Conservation (phyloP, 2,797 vertebrate genomes). For the Hephaestus fuliginosus region DNA sequence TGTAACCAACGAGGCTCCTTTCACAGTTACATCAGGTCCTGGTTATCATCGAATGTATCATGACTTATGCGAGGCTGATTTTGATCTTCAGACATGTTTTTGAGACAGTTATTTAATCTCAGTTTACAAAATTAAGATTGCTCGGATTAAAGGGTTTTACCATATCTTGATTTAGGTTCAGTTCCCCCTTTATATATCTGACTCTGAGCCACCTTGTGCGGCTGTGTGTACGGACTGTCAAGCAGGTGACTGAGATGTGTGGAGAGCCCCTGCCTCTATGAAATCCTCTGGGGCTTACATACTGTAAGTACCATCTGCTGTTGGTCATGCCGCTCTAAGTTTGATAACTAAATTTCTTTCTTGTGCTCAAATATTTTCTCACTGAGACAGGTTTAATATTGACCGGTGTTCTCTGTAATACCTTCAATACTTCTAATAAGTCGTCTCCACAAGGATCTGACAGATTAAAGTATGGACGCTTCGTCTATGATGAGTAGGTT, state of each 20-base stretch:
- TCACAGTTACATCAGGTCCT: slow-evolving; percentile 19
- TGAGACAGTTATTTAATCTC: neutral
- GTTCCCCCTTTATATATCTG: neutral
- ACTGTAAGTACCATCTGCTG: neutral
- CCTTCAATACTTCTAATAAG: neutral
- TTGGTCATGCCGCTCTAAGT: neutral
- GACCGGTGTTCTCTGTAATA: neutral
- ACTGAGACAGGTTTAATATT: neutral
- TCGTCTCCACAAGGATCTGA: neutral
- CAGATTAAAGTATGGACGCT: neutral
- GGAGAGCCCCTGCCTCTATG: neutral
- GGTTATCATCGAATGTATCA: slow-evolving; percentile 1
- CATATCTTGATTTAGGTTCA: slow-evolving; percentile 7
- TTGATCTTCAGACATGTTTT: neutral
- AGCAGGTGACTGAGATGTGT: neutral
- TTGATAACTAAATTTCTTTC: neutral
- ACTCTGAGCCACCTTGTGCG: neutral
- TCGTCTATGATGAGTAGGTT: neutral
- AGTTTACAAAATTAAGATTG: neutral
- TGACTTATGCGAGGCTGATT: neutral
- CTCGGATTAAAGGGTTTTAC: neutral
- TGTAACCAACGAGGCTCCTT: neutral
- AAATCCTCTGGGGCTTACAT: neutral
- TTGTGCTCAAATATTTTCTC: neutral
- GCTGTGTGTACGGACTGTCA: neutral